Conservation (phyloP, 1,140 invertebrate genomes). For the Drosophila sturtevanti region DNA sequence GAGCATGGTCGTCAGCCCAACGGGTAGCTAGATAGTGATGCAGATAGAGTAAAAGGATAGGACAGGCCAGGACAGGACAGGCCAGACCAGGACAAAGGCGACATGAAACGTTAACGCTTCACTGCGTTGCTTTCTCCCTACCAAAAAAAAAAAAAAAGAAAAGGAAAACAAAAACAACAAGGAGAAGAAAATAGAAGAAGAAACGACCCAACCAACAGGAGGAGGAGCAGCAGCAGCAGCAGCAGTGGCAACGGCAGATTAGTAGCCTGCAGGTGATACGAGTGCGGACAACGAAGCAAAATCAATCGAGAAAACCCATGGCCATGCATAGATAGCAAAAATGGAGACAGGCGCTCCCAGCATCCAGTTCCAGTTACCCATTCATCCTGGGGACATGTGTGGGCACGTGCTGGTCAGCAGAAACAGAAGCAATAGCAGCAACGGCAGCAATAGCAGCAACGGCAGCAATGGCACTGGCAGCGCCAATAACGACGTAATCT, state of each 20-base stretch:
- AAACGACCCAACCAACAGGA: background rate
- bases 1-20: background rate
- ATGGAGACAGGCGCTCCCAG: background rate
- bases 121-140: constrained; percentile 40
- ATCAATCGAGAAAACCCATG: constrained; percentile 71
- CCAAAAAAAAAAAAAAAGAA: constrained; percentile 28
- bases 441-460: no score
- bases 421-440: constrained; percentile 18
- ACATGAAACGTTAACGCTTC: constrained; percentile 73
- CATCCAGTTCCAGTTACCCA: constrained; percentile 2
- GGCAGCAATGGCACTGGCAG: constrained; percentile 16
- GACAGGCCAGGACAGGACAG: background rate
- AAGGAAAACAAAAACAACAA: background rate
- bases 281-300: constrained; percentile 56
- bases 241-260: constrained; percentile 43
- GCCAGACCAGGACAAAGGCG: constrained; percentile 46
- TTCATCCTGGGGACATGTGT: constrained; percentile 64
- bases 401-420: constrained; percentile 72
- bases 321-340: constrained; percentile 60
- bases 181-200: background rate
- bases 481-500: constrained; percentile 80
- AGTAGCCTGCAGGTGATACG: constrained; percentile 73
- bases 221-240: constrained; percentile 38
- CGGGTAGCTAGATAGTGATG: constrained; percentile 3
- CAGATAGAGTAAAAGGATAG: constrained; percentile 3